Evolutionary conservation across 2,888 invertebrate genomes (phyloP), one percentile per base, ranked within the genome.

Genomic region (Nemapogon koenigi): DNA sequence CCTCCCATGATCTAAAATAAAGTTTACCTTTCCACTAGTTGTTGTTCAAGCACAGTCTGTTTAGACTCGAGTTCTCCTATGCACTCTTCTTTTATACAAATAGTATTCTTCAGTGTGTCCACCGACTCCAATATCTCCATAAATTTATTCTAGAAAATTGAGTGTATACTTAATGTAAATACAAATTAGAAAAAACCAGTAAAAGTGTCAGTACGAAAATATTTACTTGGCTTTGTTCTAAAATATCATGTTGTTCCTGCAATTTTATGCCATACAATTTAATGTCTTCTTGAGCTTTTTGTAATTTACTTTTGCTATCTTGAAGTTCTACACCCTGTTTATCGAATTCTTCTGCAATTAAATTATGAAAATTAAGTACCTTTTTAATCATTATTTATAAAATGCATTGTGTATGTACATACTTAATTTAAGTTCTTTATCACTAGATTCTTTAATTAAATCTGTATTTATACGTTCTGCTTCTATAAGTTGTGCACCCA

Each of bases 61-160:
- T 61, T 64, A 22, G 53, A 57, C 51, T 68, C 61, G 25, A 75
- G 53, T 35, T 65, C 58, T 19, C 38, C 16, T 26, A 71, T 61
- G 38, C 55, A 53, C 42, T 64, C 57, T 15, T 64, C 57, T 51
- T 67, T 73, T 7, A 43, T 47, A 17, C 43, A 46, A 18, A 72
- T 27, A 27, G 60, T 56, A 33, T 29, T 26, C 48, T 58, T 63
- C 17, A 69, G 33, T 22, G 43, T 50, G 26, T 57, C 50, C 42
- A 60, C 58, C 14, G 53, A 39, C 17, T 47, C 43, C 11, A 55
- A 43, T 4, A 57, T 48, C 38, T 60, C 53, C 40, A 58, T 56
- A 10, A 62, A 54, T 29, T 56, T 61, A 10, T 43, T 38, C 75
- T 75, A 40, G 36, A 51, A 36, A 32, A 16, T n/a, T n/a, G n/a